Evolutionary conservation across 2,888 invertebrate species (phyloP).

Genomic region (Hirtodrosophila confusa): DNA sequence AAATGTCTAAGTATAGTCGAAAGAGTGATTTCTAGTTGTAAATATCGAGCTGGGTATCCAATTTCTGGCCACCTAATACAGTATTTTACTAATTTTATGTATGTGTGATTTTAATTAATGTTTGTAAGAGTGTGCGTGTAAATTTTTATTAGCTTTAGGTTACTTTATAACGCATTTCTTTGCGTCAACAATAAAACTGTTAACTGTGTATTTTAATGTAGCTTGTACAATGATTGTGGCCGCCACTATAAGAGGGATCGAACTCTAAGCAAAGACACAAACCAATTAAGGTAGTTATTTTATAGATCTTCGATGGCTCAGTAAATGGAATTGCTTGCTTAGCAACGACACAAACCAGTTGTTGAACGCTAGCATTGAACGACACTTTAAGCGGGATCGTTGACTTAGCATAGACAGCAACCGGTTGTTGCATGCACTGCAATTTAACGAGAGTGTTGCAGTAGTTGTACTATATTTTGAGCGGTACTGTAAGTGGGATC

Average conservation of each 20-base stretch:
- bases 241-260: neutral
- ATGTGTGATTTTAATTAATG: constrained; percentile 33
- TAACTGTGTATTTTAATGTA: neutral
- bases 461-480: no score
- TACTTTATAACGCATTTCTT: constrained; percentile 26
- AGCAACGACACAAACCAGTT: constrained; percentile 23
- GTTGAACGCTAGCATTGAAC: no score
- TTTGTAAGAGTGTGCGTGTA: constrained; percentile 15
- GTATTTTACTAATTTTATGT: constrained; percentile 54
- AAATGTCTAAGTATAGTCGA: constrained; percentile 54
- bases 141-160: constrained; percentile 18
- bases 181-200: constrained; percentile 30
- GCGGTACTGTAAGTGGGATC: neutral
- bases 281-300: no score
- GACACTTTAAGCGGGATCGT: no score
- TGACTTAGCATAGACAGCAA: no score
- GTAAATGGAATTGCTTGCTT: neutral
- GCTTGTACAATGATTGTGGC: constrained; percentile 3
- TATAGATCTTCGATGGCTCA: no score
- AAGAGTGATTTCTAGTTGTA: constrained; percentile 72
- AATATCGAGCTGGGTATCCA: constrained; percentile 32
- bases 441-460: no score
- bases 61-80: constrained; percentile 42
- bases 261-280: no score
- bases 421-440: no score